Base-by-base conservation (phyloP, 1,140 invertebrate genomes). In the Metaphire vulgaris region DNA sequence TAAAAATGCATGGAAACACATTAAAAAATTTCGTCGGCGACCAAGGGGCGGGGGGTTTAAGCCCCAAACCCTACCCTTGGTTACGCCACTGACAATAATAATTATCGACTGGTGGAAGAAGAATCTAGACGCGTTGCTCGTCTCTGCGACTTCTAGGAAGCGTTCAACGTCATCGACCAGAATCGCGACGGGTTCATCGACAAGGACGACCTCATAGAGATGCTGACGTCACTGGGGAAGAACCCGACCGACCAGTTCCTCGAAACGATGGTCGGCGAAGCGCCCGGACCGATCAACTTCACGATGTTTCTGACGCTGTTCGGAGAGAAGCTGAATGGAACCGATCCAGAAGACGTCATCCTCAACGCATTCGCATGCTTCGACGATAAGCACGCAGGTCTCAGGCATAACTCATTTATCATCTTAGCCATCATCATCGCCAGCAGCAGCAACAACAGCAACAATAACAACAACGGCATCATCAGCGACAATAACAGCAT, bases 161-260 rank as follows among this genome's bases (percentile, higher is more conserved):
- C 97, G 21, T 99, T 99, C 85, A 99, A 99, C 82, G 98, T 99
- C 94, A 99, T 99, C 84, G 97, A 99, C 86, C 97, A 99, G 75
- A 86, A 87, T 79, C 79, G 83, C 26, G 97, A 99, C 87, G 97
- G 97, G 1, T 98, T 99, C 85, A 94, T 99, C 70, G 96, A 98
- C 84, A 99, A 98, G 84, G 95, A 97, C 87, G 97, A 99, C 86
- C 89, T 99, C 1, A 95, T 98, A 87, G 97, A 99, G 83, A 98
- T 99, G 93, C 89, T 98, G 72, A 97, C 97, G n/a, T 98, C 96
- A 69, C 88, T 99, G 83, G 88, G 88, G 1, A 89, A 89, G 77
- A 87, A 89, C 80, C 87, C 88, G 0, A 85, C 83, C 15, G 89
- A 90, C 69, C 82, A 85, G 14, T 88, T 88, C 76, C 80, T 90